Conservation (phyloP, 1,140 invertebrate species). For the Penaeus vannamei region DNA sequence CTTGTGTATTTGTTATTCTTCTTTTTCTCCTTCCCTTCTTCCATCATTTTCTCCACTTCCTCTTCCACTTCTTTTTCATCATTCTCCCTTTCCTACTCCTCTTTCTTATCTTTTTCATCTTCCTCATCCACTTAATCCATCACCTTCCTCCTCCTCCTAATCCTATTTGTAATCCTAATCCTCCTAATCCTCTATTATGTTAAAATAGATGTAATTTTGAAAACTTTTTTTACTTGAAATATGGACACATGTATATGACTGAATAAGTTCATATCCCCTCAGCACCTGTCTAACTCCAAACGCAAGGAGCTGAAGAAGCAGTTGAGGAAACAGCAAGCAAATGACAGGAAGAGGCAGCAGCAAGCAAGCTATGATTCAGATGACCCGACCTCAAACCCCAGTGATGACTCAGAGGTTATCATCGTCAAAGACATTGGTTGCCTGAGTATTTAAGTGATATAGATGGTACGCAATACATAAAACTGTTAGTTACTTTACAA, state of each 20-base stretch:
- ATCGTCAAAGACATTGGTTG: constrained; percentile 51
- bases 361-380: background rate
- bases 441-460: constrained; percentile 40
- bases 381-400: background rate
- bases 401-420: constrained; percentile 26
- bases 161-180: no score
- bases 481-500: no score
- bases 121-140: no score
- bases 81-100: no score
- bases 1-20: no score
- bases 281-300: constrained; percentile 43
- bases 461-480: no score
- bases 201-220: background rate
- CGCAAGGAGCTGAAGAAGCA: constrained; percentile 48
- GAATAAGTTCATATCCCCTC: background rate
- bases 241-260: background rate
- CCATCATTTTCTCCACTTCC: no score
- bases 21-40: no score
- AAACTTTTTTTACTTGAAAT: no score
- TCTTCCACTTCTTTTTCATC: no score
- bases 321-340: constrained; percentile 41
- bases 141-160: no score
- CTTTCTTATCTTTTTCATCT: no score
- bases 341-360: constrained; percentile 30
- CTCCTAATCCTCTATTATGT: background rate